Conservation (phyloP, 2,113 vertebrate species). For the Saguinus midas region DNA sequence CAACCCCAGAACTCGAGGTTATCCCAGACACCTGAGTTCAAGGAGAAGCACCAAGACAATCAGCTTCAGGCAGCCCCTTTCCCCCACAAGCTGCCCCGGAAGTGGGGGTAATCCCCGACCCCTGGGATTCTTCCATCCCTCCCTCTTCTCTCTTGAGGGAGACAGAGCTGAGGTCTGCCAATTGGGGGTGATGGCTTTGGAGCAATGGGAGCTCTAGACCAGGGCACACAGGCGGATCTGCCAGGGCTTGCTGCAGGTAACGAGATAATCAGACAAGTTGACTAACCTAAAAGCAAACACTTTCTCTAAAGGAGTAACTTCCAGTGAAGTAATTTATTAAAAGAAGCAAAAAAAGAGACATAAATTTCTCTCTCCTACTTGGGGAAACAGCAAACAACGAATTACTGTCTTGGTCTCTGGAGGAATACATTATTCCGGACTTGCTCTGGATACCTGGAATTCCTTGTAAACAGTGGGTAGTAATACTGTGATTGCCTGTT, state of each 20-base stretch:
- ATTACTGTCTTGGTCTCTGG: background rate
- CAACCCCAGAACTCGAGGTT: background rate
- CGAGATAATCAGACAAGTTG: constrained; percentile 18
- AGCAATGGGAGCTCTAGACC: background rate
- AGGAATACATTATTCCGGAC: background rate
- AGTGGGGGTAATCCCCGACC: background rate
- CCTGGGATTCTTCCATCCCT: background rate
- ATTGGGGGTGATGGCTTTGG: fast-evolving
- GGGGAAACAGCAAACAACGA: background rate
- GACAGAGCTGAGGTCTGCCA: background rate
- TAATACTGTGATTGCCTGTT: background rate
- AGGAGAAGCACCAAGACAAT: background rate
- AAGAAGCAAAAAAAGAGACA: background rate
- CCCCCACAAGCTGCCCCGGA: background rate
- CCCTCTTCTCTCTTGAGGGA: fast-evolving
- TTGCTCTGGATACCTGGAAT: background rate
- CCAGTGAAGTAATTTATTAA: constrained; percentile 14
- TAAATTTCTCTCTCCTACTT: background rate
- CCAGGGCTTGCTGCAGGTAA: background rate
- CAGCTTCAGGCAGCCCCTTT: background rate
- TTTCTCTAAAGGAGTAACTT: constrained; percentile 21
- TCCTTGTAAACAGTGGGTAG: background rate
- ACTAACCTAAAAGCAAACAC: constrained; percentile 47
- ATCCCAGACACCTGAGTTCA: background rate
- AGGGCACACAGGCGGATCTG: fast-evolving